Evolutionary conservation across 2,113 vertebrate species (phyloP), one percentile per base, ranked within the genome.

Genomic region (Sturnus vulgaris): DNA sequence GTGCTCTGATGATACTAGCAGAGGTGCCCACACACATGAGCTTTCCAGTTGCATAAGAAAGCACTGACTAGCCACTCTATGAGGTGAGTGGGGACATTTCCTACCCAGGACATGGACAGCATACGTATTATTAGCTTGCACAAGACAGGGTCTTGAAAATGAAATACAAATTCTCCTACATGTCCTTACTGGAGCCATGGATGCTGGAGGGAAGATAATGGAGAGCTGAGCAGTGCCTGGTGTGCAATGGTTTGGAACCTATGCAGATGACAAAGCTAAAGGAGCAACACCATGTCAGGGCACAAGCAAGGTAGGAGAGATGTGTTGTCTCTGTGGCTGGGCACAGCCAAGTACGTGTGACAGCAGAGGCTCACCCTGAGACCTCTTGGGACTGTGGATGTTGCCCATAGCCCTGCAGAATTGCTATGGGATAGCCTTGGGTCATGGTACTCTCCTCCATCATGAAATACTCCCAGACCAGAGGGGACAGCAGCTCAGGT

Each of bases 391-490:
- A 18, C 10, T 14, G 49, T 31, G 71, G 46, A 77, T 11, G 11
- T 14, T 77, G 37, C 27, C 50, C 50, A 52, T 28, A 52, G 25
- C 50, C 59, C 42, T 24, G 28, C 55, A 61, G 66, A 57, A 35
- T 15, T 39, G 25, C 23, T 16, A 35, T 0, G 0, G 2, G 9
- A 52, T 15, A 52, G 72, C 55, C 46, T 44, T 56, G 6, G 6
- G 46, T n/a, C n/a, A 40, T 0, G 1, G 50, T 37, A n/a, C 15
- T 46, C n/a, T 42, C 37, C 33, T 4, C 13, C 60, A 31, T 42
- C 55, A 73, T 8, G 25, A 89, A 70, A 73, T 8, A 35, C 8
- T 25, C 49, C 22, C 44, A 53, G 47, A 30, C 11, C 10, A 22
- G 59, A 50, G 46, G 18, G 25, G 12, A 50, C 61, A 56, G 6